Evolutionary conservation across 2,113 vertebrate species (phyloP).

Genomic region (Syngnathus floridae): DNA sequence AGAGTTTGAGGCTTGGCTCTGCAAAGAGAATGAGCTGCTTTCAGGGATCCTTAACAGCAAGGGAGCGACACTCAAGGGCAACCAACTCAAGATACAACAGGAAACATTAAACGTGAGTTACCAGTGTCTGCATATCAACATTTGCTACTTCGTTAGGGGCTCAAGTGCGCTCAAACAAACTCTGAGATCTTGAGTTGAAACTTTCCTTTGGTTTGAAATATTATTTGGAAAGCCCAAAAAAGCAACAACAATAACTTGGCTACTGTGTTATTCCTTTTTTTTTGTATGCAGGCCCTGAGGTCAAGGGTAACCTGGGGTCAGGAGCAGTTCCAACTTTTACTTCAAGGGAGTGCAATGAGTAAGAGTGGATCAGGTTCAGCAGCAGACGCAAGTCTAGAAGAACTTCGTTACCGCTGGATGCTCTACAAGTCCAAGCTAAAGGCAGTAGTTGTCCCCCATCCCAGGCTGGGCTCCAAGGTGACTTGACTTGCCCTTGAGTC

Average conservation of each 20-base stretch:
- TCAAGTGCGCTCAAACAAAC: not conserved
- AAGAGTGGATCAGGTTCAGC: slow-evolving; percentile 35
- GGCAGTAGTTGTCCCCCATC: slow-evolving; percentile 50
- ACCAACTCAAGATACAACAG: slow-evolving; percentile 57
- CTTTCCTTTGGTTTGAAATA: not conserved
- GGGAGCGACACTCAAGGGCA: slow-evolving; percentile 20
- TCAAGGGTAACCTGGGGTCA: slow-evolving; percentile 72
- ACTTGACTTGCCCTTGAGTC: not conserved
- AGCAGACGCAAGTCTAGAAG: slow-evolving; percentile 72
- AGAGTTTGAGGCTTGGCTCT: slow-evolving; percentile 80
- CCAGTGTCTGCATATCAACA: not conserved
- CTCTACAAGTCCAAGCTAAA: slow-evolving; percentile 88
- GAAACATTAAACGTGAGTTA: slow-evolving; percentile 73
- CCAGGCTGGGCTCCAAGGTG: slow-evolving; percentile 40
- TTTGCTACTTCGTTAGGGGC: no score
- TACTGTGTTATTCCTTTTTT: not conserved
- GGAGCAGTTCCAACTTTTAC: slow-evolving; percentile 53
- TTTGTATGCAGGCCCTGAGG: slow-evolving; percentile 69
- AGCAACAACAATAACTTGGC: not conserved
- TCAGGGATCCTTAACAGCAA: slow-evolving; percentile 52
- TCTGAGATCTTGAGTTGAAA: no score
- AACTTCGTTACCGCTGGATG: slow-evolving; percentile 86
- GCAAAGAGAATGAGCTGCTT: slow-evolving; percentile 70
- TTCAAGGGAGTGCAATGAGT: slow-evolving; percentile 46
- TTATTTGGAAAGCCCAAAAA: not conserved